Evolutionary conservation across 2,113 vertebrate species (phyloP).

Genomic region (Apistogramma diplotaenia): DNA sequence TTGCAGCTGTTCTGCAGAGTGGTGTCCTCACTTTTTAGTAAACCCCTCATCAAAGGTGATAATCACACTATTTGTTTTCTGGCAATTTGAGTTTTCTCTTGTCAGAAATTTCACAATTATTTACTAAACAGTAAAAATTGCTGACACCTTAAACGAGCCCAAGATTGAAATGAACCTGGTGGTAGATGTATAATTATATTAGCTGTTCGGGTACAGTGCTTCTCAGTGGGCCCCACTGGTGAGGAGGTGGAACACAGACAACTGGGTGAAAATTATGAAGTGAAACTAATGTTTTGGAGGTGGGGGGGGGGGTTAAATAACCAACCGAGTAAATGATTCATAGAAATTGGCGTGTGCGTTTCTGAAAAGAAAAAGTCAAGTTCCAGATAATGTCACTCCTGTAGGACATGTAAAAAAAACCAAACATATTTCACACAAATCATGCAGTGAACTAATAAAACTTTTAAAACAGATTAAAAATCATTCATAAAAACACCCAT

Average conservation of each 20-base stretch:
- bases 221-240: not conserved
- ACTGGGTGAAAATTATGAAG: not conserved
- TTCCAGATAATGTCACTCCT: not conserved
- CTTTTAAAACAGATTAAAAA: not conserved
- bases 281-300: not conserved
- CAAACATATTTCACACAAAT: not conserved
- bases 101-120: not conserved
- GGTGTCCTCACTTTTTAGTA: not conserved
- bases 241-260: not conserved
- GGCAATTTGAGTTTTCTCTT: not conserved
- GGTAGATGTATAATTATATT: not conserved
- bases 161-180: no score
- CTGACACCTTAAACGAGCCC: no score
- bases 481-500: not conserved
- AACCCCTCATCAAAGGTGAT: not conserved
- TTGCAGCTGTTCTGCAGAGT: not conserved
- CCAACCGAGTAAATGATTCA: not conserved
- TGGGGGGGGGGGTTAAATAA: fast-evolving
- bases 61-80: not conserved
- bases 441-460: not conserved
- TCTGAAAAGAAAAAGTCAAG: not conserved
- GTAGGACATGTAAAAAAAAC: not conserved
- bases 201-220: not conserved
- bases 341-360: not conserved
- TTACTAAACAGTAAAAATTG: not conserved